These are phyloP conservation scores for Pseudachorutes palmiensis DNA, from an alignment of 1,140 invertebrate genomes.

Conservation along the genomic window DNA sequence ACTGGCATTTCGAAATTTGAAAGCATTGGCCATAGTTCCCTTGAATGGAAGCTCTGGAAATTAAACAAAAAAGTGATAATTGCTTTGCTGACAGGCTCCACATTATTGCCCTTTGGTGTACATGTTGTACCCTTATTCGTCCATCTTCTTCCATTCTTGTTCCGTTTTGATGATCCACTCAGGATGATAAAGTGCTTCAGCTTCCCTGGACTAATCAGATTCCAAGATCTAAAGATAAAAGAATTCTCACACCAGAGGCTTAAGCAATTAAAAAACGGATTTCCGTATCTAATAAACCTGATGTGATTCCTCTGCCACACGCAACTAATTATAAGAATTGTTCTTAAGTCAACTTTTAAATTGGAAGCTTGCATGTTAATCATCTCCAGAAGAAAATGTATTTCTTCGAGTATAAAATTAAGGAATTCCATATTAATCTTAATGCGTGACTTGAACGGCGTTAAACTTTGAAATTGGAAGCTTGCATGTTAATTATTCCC, in stretches of 20 bases:
- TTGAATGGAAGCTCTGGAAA: neutral
- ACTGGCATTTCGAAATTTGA: neutral
- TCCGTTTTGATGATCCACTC: neutral
- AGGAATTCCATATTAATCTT: neutral
- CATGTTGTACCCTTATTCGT: neutral
- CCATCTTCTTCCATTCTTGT: neutral
- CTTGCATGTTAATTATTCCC: neutral
- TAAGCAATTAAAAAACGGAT: too few species aligned
- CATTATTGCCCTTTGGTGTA: neutral
- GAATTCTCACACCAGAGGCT: slow-evolving; percentile 3
- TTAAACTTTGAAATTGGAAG: neutral
- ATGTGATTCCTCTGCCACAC: neutral
- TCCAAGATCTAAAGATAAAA: neutral
- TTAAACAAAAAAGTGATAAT: slow-evolving; percentile 3
- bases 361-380: neutral
- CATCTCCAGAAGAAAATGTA: neutral
- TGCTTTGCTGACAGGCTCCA: neutral
- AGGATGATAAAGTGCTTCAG: neutral
- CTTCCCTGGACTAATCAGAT: neutral
- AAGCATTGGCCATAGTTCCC: neutral
- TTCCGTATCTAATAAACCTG: too few species aligned
- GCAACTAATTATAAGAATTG: neutral
- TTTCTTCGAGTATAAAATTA: neutral
- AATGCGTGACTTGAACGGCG: neutral
- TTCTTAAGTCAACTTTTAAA: neutral